Base-by-base conservation (phyloP, 2,797 vertebrate species). In the Falco cherrug region DNA sequence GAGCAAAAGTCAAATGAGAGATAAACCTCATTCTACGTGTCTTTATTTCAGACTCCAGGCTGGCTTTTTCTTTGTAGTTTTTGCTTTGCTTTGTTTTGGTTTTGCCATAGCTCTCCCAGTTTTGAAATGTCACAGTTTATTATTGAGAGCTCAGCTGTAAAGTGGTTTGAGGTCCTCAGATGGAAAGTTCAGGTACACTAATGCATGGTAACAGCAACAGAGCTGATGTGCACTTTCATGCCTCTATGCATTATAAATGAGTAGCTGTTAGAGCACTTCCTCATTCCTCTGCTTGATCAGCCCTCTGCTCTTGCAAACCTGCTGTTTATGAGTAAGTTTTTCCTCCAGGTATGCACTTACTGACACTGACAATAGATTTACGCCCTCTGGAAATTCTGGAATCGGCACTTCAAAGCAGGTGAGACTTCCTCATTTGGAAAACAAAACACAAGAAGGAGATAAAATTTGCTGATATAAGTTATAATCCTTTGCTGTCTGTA, bases 351-450 rank as follows among this genome's bases (percentile, higher is more conserved):
- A 95, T 95, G 84, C 84, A 93, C 84, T 96, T 93, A 91, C 81
- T 95, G 90, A 93, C 94, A 94, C 78, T 68, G 61, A 75, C 92
- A 95, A 95, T 90, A 95, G 81, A 96, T 92, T 80, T 85, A 89
- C 28, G 19, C 87, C 88, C 95, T 95, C 84, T 89, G 93, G 95
- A 94, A 95, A 90, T 93, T 84, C 88, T 89, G 93, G 86, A 94
- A 89, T 26, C 91, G 57, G 74, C 81, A 95, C 90, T 96, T 96
- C 94, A 95, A 95, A 97, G 96, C 95, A 93, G 95, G 89, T 95
- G 89, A 95, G 78, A 83, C 78, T 93, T 93, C 94, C 80, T 93
- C 86, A 90, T 94, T 94, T 90, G 64, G 86, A 93, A 97, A 93
- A 92, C 78, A 90, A 95, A 96, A 96, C 68, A 57, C 24, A 87